Evolutionary conservation across 92 coral and sea anemone species (phyloP), one percentile per base, ranked within the genome.

Genomic region (Palythoa heliodiscus): DNA sequence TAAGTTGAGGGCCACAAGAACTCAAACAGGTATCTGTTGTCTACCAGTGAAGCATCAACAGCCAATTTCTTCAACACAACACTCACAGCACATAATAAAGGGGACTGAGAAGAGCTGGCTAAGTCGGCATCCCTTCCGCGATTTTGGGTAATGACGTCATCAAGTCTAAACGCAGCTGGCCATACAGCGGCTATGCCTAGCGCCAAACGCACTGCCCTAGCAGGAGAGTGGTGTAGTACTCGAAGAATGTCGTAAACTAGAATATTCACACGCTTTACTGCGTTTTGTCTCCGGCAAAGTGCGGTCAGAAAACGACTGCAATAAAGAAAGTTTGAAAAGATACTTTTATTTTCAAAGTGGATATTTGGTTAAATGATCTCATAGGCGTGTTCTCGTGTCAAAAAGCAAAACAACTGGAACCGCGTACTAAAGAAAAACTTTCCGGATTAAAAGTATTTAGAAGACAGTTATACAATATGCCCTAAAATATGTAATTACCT

Each of bases 271-370:
- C 87, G 90, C 37, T 82, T 67, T 63, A 89, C 88, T 50, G 93
- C 93, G n/a, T 85, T 90, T 79, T 87, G 86, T 75, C 63, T n/a
- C 23, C 87, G 95, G 89, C 97, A 91, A 5, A 93, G 86, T 14
- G 89, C 90, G 29, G 95, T 86, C 87, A 95, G 60, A 40, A 97
- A 71, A 55, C 99, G 98, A 76, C 99, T 95, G 81, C 23, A 72
- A 43, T 7, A 16, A 20, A 52, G 20, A 38, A 70, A 63, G 38
- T 1, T 24, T 55, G 40, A 15, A 16, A 16, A 38, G 54, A 15
- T 13, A 39, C 14, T 40, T 39, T 15, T 61, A 3, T 43, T 43
- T 43, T 43, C 50, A 43, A 43, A 43, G 50, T 43, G 50, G 50
- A 43, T 5, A 43, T 43, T 1, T 43, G 6, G 9, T 43, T 43